Percentiles rank a stretch among this genome's conserved stretches.
phyloP scores from a whole-genome alignment of 2,888 invertebrate genomes.

The Trachelus troglodyta region DNA sequence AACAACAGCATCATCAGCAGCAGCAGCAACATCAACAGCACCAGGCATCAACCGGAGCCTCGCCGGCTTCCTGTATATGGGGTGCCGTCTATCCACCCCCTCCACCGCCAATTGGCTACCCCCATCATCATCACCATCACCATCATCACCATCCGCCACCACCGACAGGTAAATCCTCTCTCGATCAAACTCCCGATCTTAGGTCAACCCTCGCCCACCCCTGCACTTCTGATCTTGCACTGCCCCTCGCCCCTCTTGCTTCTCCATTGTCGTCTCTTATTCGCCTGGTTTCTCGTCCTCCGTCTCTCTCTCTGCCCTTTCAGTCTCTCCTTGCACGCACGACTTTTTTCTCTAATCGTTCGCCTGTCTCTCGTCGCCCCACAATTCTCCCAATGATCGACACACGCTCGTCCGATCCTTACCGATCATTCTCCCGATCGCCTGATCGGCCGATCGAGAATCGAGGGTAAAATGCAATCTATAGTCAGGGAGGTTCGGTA shows the following conservation, averaged over 20 bases:
- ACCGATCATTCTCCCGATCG: not conserved
- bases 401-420: not conserved
- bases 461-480: not conserved
- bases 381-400: not conserved
- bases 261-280: not conserved
- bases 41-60: constrained; percentile 31
- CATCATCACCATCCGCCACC: constrained; percentile 51
- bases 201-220: not conserved
- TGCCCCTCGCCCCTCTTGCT: not conserved
- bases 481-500: not conserved
- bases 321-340: not conserved
- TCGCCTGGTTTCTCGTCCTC: not conserved
- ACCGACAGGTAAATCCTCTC: constrained; percentile 47
- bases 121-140: constrained; percentile 55
- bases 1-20: constrained; percentile 55
- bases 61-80: constrained; percentile 43
- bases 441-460: not conserved
- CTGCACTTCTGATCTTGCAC: not conserved
- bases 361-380: not conserved
- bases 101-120: constrained; percentile 51
- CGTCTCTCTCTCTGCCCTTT: not conserved
- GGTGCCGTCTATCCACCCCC: constrained; percentile 58
- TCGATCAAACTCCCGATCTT: not conserved
- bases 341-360: not conserved
- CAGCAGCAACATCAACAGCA: constrained; percentile 51